Evolutionary conservation across 2,888 invertebrate species (phyloP), one percentile per base, ranked within the genome.

Genomic region (Catocala fraxini): DNA sequence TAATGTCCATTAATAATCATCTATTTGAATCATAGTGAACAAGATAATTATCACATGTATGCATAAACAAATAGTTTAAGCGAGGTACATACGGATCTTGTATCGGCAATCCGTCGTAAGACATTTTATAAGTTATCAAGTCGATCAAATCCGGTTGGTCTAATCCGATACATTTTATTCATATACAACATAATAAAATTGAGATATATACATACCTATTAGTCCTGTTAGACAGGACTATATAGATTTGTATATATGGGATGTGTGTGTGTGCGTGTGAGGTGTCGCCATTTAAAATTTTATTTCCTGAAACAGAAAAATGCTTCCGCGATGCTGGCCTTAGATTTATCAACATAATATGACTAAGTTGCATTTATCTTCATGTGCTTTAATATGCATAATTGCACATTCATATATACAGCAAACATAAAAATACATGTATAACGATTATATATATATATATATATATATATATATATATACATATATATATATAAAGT

Each of bases 101-200:
- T 45, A 62, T 66, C 71, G 64, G 53, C 65, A 61, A 70, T 65
- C 56, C 51, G 47, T 25, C 65, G 67, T 34, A 56, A 67, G 58
- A 15, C 41, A 59, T 25, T 53, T 41, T 47, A 33, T 57, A 59
- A 55, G 53, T 43, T 51, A 56, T 47, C 45, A 48, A 25, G 33
- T 45, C 56, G 9, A 52, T 56, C 15, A 56, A 54, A 70, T 62
- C 70, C 56, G n/a, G 68, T 70, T 51, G 5, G 39, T 9, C 15
- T 12, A 41, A 35, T 41, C 5, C 49, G 34, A 49, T 12, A 13
- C 15, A 47, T 12, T 39, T 39, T 13, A 51, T n/a, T 49, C 35
- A 34, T 33, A 6, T 13, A 49, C 6, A 11, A 5, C 6, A 34
- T n/a, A 25, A 9, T 4, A 12, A 6, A 12, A 45, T 45, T 12